Evolutionary conservation across 2,797 vertebrate species (phyloP).

Genomic region (Salmo trutta): DNA sequence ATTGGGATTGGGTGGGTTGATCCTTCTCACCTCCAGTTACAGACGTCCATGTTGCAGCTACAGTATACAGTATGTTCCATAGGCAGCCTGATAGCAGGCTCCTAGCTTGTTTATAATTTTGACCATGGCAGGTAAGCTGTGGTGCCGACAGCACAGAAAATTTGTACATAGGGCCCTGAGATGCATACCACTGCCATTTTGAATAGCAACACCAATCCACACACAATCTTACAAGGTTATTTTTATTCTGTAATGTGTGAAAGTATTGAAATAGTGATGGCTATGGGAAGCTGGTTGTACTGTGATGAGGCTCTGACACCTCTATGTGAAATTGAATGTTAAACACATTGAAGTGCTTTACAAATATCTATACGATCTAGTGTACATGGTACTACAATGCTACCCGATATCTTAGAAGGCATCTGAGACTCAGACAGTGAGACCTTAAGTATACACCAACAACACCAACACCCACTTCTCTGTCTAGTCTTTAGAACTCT

Average conservation of each 20-base stretch:
- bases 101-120: background rate
- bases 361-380: background rate
- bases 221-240: background rate
- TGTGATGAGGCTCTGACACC: background rate
- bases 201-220: background rate
- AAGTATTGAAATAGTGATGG: background rate
- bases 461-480: background rate
- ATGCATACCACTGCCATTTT: too few relatives aligned
- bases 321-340: background rate
- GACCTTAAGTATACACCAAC: background rate
- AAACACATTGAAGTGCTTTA: background rate
- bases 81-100: too few relatives aligned
- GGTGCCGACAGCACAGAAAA: background rate
- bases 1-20: too few relatives aligned
- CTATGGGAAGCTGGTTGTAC: background rate
- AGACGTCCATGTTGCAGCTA: too few relatives aligned
- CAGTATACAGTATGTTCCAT: too few relatives aligned
- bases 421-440: background rate
- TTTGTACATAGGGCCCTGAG: too few relatives aligned
- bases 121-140: background rate
- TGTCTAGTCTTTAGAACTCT: background rate
- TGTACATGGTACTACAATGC: background rate
- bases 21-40: too few relatives aligned
- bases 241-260: background rate
- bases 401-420: background rate